Base-by-base conservation (phyloP, 1,140 invertebrate genomes). In the Holotrichia oblita region DNA sequence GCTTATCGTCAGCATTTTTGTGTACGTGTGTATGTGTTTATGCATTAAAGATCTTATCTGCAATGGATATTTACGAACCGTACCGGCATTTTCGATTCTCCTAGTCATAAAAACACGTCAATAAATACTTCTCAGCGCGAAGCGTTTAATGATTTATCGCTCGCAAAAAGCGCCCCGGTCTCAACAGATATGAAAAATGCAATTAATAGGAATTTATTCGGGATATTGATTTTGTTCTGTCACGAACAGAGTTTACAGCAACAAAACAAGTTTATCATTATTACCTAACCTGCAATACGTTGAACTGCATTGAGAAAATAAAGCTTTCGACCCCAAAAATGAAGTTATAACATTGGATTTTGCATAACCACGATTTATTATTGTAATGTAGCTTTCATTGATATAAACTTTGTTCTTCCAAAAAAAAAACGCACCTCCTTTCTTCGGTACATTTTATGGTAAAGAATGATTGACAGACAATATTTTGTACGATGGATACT, bases 151-250 rank as follows among this genome's bases (percentile, higher is more conserved):
- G 48, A 55, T 55, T 55, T 55, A 55, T 55, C 48, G 48, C 48
- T 17, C n/a, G 48, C 48, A 55, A 55, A 55, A 17, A 55, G 48
- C 48, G 48, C 48, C 17, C 48, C 48, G 48, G 17, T 55, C 48
- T 55, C 48, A 17, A 17, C 48, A 55, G 48, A 55, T 55, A 55
- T 55, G 48, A 55, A 55, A 55, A 55, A 55, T 55, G 48, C 48
- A 55, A 55, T 55, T 55, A 55, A 55, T 55, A 55, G 48, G 48
- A 55, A 55, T 55, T 55, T 55, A 55, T 55, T 55, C 17, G 14
- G 6, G 48, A 17, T 55, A 55, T 55, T 17, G 48, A 55, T 55
- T 55, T 17, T 55, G 48, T 55, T 55, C 48, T 55, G 48, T 55
- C 48, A 55, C 14, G 48, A 55, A 17, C 48, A 55, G 48, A 55